Evolutionary conservation across 2,888 invertebrate genomes (phyloP).

Genomic region (Dryobotodes eremita): DNA sequence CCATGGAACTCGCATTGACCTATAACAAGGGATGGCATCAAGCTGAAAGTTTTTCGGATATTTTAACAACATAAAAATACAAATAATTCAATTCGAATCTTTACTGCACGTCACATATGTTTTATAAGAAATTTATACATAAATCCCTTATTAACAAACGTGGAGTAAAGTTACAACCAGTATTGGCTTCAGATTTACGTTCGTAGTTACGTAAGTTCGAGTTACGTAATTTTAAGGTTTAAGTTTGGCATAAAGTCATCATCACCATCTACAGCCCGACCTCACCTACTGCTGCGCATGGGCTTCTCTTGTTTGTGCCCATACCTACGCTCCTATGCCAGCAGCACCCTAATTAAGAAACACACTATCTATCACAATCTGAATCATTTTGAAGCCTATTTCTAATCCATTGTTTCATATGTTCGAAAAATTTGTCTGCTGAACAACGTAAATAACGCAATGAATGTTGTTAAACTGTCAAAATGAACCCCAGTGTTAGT

Average conservation of each 20-base stretch:
- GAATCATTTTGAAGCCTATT: too few species aligned
- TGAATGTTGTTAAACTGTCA: too few species aligned
- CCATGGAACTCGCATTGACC: background rate
- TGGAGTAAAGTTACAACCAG: background rate
- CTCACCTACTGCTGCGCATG: too few species aligned
- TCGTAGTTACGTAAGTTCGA: too few species aligned
- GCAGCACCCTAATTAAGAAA: too few species aligned
- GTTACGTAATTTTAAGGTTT: background rate
- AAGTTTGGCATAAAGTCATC: background rate
- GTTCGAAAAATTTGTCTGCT: too few species aligned
- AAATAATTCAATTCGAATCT: background rate
- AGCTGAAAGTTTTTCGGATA: background rate
- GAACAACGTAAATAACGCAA: too few species aligned
- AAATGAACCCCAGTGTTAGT: too few species aligned
- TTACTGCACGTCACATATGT: too few species aligned
- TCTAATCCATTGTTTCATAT: too few species aligned
- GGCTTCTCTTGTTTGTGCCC: background rate
- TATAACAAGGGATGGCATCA: background rate
- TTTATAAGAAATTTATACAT: background rate
- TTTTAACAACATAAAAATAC: slow-evolving; percentile 1
- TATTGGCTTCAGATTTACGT: background rate
- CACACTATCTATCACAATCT: too few species aligned
- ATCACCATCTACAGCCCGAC: background rate
- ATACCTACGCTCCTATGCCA: background rate
- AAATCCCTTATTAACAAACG: background rate